Percentiles rank a stretch among this genome's conserved stretches.
These are phyloP conservation scores for Pegoplata infirma DNA, from an alignment of 2,888 invertebrate genomes.

Conservation along the genomic window DNA sequence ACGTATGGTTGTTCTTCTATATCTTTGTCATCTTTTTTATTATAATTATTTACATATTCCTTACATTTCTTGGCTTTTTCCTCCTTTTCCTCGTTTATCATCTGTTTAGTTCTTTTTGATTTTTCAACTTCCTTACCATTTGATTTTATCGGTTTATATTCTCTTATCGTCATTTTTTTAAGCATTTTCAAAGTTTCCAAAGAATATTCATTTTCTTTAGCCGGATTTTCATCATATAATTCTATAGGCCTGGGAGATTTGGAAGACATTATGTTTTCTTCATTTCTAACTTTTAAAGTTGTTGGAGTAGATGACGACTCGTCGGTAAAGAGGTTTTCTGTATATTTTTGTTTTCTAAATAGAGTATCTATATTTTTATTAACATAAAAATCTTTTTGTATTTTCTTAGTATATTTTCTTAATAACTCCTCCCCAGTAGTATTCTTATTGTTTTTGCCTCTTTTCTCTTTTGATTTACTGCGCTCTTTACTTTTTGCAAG, in stretches of 20 bases:
- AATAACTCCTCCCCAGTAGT: neutral
- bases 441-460: neutral
- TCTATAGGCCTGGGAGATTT: neutral
- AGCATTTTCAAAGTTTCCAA: conserved; percentile 56
- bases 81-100: conserved; percentile 1
- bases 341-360: neutral
- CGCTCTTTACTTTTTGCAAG: neutral
- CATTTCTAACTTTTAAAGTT: conserved; percentile 26
- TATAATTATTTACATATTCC: conserved; percentile 28
- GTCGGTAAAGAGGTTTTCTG: neutral
- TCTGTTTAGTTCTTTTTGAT: neutral
- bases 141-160: conserved; percentile 51
- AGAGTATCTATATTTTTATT: neutral
- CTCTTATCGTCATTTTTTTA: conserved; percentile 58
- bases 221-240: neutral
- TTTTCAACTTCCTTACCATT: conserved; percentile 9
- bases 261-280: conserved; percentile 44
- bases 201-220: conserved; percentile 32
- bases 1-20: neutral
- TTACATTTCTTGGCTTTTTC: conserved; percentile 19
- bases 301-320: neutral
- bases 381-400: conserved; percentile 8
- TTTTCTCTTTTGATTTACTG: neutral
- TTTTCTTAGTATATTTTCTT: neutral
- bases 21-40: neutral